Base-by-base conservation (phyloP, 2,888 invertebrate genomes). In the Saturnia pavonia region DNA sequence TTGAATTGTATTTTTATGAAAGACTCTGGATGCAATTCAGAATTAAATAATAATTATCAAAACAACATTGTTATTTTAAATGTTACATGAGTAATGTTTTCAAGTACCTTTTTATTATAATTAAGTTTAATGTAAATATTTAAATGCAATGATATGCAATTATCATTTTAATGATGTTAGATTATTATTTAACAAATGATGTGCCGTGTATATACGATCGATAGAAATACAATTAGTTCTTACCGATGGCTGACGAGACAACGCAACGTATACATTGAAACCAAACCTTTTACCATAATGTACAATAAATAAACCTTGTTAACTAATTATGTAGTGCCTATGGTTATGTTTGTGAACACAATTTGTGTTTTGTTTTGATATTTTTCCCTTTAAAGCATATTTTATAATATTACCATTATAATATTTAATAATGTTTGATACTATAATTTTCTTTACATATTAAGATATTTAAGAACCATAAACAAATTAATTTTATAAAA, bases 231-330 rank as follows among this genome's bases (percentile, higher is more conserved):
- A 77, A 73, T 77, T 79, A 79, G 79, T 74, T 70, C 65, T 74
- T 69, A 73, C 75, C 77, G 71, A 81, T 80, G 81, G 79, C 76
- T 77, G 76, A 77, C 79, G 82, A 77, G 77, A 70, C 25, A 57
- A 57, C 77, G 77, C 75, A 76, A 74, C 77, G 77, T n/a, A n/a
- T n/a, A n/a, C n/a, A 72, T 82, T 81, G 77, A 89, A 89, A 91
- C 92, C 91, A 92, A 92, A 92, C 87, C 86, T 82, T 86, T 89
- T 85, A 92, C 91, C 91, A 82, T 86, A 86, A 93, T 91, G 92
- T 93, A 93, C 93, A 93, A 92, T 82, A 54, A 75, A 81, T 81
- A 73, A 78, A 80, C 78, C 79, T 86, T 65, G 65, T 65, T 65
- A 40, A 82, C 83, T 82, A 81, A 82, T 85, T 78, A 82, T 81